A percentile compares a stretch with the other conserved stretches of the same genome.
Conservation (phyloP, 2,113 vertebrate species). For the Atrichornis clamosus region DNA sequence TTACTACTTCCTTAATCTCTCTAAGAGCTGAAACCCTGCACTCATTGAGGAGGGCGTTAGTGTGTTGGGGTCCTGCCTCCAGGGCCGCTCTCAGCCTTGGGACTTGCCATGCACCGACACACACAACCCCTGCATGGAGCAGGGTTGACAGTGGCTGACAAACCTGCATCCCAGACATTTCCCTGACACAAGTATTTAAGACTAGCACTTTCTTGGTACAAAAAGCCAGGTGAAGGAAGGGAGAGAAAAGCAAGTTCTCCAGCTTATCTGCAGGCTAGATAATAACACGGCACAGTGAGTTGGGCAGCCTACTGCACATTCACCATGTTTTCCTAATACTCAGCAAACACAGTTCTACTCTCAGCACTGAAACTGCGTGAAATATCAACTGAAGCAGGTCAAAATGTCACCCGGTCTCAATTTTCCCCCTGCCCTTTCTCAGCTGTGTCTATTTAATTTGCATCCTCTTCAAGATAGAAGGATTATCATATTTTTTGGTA, state of each 20-base stretch:
- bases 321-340: background rate
- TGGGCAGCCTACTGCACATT: background rate
- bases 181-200: background rate
- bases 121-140: background rate
- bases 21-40: background rate
- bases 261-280: background rate
- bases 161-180: background rate
- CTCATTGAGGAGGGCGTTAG: background rate
- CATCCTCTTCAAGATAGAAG: background rate
- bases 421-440: background rate
- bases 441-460: background rate
- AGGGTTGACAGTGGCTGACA: background rate
- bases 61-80: background rate
- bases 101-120: background rate
- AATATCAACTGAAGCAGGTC: background rate
- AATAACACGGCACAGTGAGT: background rate
- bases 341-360: background rate
- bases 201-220: background rate
- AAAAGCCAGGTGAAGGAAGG: background rate
- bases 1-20: slow-evolving; percentile 23
- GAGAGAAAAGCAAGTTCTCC: background rate
- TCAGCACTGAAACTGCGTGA: background rate
- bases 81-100: background rate
- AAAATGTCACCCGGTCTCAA: background rate
- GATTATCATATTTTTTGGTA: background rate